Evolutionary conservation across 2,113 vertebrate genomes (phyloP), one percentile per base, ranked within the genome.

Genomic region (Mustela lutreola): DNA sequence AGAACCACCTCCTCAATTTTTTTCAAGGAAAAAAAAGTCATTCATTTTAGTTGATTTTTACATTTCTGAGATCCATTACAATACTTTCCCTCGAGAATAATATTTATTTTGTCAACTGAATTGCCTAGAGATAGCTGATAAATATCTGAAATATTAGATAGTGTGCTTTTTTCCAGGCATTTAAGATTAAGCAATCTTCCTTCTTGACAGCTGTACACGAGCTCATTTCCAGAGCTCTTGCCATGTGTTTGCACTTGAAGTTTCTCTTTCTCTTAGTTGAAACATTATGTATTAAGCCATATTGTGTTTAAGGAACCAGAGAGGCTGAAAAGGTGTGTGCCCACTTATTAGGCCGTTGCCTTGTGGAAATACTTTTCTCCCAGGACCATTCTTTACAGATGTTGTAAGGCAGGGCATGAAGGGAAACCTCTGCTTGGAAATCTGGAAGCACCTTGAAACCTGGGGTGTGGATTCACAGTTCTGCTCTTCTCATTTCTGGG

Each of bases 121-220:
- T 93, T 56, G 63, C 28, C 14, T 48, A 92, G 0, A 5, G 50
- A n/a, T 79, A 95, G 7, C 22, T 91, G 4, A 3, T 21, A 97
- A 10, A 15, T 50, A 94, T 94, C 42, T 97, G 67, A 96, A 97
- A 56, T 26, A 73, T 42, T 96, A 83, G 31, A 42, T 0, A 89
- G 42, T 42, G 45, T 56, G 26, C 11, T 97, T 96, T 18, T 76
- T 89, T 78, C 81, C 56, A 90, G 33, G n/a, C 0, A 31, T 82
- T 93, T 94, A 92, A 70, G 42, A 80, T 96, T 39, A 28, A 85
- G 31, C 50, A 80, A 91, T 91, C n/a, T 75, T 94, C 42, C 31
- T 85, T 65, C 39, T 95, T 95, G 10, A 65, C 39, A 85, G 1
- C 6, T 63, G 19, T 70, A 70, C 18, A 95, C 0, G 12, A 42